These are phyloP conservation scores for Elachura formosa DNA, from an alignment of 2,113 vertebrate species.

Conservation along the genomic window DNA sequence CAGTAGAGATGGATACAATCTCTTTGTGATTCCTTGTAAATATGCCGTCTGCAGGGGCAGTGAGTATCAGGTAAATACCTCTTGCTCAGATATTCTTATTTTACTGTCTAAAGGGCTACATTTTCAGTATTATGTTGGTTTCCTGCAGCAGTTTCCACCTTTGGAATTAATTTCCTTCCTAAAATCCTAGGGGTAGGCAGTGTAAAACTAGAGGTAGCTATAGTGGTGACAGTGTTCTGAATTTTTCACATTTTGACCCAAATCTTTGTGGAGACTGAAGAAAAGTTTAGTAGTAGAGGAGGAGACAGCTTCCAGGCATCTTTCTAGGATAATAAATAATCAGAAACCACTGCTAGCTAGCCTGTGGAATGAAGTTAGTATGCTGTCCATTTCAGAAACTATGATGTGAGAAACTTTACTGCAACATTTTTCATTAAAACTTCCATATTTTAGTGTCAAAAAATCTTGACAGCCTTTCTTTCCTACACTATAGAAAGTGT, in stretches of 20 bases:
- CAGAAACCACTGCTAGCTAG: not conserved
- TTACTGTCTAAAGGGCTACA: not conserved
- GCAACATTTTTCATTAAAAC: not conserved
- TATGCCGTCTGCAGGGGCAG: not conserved
- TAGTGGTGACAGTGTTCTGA: not conserved
- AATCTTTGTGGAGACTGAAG: not conserved
- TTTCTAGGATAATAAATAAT: not conserved
- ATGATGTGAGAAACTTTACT: not conserved
- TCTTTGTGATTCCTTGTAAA: constrained; percentile 39
- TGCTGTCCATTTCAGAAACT: not conserved
- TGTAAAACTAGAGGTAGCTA: not conserved
- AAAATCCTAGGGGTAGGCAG: not conserved
- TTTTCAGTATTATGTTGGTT: not conserved
- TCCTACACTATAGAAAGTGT: not conserved
- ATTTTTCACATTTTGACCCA: not conserved
- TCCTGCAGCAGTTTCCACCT: not conserved
- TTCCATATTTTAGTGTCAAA: not conserved
- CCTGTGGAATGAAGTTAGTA: not conserved
- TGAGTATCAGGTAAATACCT: constrained; percentile 48
- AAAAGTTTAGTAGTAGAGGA: not conserved
- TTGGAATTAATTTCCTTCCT: not conserved
- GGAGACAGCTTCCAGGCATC: not conserved
- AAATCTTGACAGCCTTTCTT: not conserved
- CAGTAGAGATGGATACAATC: constrained; percentile 10
- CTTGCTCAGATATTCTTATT: not conserved